These are phyloP conservation scores for Pygoscelis antarcticus DNA, from an alignment of 2,113 vertebrate genomes.

Conservation along the genomic window DNA sequence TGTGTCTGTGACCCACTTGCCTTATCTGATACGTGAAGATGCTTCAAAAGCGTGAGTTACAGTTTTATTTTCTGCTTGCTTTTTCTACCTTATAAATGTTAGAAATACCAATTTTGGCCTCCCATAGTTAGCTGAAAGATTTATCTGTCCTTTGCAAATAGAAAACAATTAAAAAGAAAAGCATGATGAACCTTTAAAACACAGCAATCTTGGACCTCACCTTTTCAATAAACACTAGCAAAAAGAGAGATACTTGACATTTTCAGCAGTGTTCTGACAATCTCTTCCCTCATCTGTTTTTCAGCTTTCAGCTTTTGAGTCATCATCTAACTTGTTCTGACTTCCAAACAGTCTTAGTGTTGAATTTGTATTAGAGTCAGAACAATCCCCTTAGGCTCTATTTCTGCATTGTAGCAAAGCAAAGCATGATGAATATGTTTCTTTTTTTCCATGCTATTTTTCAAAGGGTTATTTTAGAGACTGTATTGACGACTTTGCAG, in stretches of 20 bases:
- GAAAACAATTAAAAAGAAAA: neutral
- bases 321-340: neutral
- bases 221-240: neutral
- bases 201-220: neutral
- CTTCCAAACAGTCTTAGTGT: neutral
- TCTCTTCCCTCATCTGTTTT: neutral
- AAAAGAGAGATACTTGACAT: neutral
- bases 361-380: neutral
- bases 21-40: neutral
- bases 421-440: accelerated
- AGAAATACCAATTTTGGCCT: neutral
- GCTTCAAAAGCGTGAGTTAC: neutral
- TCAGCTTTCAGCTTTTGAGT: neutral
- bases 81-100: neutral
- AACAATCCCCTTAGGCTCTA: neutral
- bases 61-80: neutral
- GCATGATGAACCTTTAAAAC: neutral
- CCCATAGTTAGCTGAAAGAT: neutral
- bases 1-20: neutral
- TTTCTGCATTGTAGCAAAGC: neutral
- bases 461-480: neutral
- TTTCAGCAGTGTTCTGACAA: neutral
- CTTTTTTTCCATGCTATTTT: neutral
- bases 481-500: neutral
- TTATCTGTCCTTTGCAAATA: neutral